phyloP scores from a whole-genome alignment of 2,797 vertebrate genomes.

The Paratrypauchen microcephalus region DNA sequence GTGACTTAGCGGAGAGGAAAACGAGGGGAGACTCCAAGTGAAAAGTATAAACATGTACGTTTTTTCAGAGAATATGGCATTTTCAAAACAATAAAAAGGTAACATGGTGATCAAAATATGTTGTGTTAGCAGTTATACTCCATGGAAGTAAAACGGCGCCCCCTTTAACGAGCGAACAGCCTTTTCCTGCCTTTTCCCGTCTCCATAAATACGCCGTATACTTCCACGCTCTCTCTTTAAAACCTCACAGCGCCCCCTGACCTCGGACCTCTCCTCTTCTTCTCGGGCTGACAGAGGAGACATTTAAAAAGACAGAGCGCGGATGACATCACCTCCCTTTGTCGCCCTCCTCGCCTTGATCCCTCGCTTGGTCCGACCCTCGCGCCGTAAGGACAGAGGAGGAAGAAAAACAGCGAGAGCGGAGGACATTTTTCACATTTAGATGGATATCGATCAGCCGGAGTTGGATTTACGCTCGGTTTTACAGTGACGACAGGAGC shows the following conservation, averaged over 20 bases:
- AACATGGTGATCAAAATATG: too few relatives aligned
- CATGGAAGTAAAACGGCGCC: too few relatives aligned
- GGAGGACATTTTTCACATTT: slow-evolving; percentile 68
- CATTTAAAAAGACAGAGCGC: neutral
- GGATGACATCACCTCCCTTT: slow-evolving; percentile 3
- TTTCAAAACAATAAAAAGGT: too few relatives aligned
- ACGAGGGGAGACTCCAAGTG: too few relatives aligned
- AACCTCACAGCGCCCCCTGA: neutral
- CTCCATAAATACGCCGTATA: neutral
- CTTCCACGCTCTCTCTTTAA: neutral
- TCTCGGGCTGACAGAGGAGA: neutral
- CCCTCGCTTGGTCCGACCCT: neutral
- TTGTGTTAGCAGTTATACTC: too few relatives aligned
- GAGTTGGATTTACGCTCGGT: slow-evolving; percentile 57
- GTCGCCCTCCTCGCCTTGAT: neutral
- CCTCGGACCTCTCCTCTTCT: neutral
- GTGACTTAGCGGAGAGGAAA: too few relatives aligned
- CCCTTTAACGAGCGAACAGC: too few relatives aligned
- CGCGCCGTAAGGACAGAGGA: slow-evolving; percentile 29
- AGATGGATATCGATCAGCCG: slow-evolving; percentile 69
- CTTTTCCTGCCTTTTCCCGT: neutral
- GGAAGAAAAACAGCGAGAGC: slow-evolving; percentile 46
- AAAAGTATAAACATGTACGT: too few relatives aligned
- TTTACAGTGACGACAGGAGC: slow-evolving; percentile 36
- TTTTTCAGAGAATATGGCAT: too few relatives aligned